A percentile compares a stretch with the other conserved stretches of the same genome.
These are phyloP conservation scores for Zosterops lateralis DNA, from an alignment of 2,113 vertebrate species.

Conservation along the genomic window DNA sequence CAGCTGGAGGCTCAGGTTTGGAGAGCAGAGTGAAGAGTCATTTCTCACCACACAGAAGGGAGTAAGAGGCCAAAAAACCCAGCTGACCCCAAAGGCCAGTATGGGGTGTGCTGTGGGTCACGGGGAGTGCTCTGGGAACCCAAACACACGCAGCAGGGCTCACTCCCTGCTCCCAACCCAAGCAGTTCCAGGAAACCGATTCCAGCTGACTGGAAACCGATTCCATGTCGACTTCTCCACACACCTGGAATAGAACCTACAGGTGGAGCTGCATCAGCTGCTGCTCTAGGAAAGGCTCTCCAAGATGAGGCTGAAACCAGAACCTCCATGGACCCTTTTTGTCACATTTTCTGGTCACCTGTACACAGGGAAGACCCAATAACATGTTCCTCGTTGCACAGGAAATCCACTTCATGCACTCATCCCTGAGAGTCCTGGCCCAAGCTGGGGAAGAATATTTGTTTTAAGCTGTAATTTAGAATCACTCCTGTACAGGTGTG, in stretches of 20 bases:
- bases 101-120: neutral
- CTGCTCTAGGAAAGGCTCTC: neutral
- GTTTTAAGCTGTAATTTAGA: neutral
- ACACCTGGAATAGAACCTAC: accelerated
- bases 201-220: neutral
- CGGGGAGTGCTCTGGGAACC: neutral
- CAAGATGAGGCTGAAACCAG: neutral
- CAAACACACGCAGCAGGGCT: accelerated
- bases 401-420: neutral
- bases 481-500: accelerated
- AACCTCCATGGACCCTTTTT: accelerated
- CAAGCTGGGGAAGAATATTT: neutral
- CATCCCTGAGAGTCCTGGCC: neutral
- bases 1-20: neutral
- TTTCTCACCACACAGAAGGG: neutral
- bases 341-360: neutral
- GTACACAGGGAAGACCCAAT: neutral
- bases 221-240: neutral
- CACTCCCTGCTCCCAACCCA: no score
- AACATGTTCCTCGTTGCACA: accelerated
- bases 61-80: neutral
- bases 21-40: neutral
- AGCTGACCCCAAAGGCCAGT: neutral
- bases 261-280: neutral
- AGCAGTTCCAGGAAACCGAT: accelerated